Evolutionary conservation across 2,888 invertebrate genomes (phyloP).

Genomic region (Dolomedes plantarius): DNA sequence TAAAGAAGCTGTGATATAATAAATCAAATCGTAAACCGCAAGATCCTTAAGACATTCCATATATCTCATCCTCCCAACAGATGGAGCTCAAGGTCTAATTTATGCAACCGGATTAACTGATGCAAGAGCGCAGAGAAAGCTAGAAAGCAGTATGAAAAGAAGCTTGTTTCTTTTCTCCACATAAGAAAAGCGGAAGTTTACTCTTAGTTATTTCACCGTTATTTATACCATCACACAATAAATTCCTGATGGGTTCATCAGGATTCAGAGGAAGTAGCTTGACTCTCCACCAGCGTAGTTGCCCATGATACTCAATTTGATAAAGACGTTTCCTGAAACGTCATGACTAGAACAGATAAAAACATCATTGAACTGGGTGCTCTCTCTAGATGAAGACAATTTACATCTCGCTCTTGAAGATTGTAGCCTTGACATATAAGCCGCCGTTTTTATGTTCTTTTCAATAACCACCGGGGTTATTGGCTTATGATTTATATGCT

Average conservation of each 20-base stretch:
- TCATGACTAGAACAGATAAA: neutral
- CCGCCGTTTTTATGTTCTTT: slow-evolving; percentile 3
- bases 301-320: neutral
- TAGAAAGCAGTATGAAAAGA: no score
- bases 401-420: neutral
- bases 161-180: neutral
- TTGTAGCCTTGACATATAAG: neutral
- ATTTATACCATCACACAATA: neutral
- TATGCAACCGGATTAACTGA: no score
- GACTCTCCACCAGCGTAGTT: neutral
- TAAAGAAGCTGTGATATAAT: no score
- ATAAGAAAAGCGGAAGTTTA: neutral
- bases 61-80: no score
- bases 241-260: neutral
- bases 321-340: neutral
- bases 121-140: no score
- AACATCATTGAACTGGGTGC: neutral
- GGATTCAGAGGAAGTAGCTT: neutral
- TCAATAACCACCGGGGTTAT: neutral
- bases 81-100: no score
- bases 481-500: neutral
- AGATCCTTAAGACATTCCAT: no score
- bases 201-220: neutral
- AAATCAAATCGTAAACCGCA: no score
- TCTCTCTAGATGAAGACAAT: neutral